Conservation (phyloP, 2,888 invertebrate genomes). For the Drosophila anomelani region DNA sequence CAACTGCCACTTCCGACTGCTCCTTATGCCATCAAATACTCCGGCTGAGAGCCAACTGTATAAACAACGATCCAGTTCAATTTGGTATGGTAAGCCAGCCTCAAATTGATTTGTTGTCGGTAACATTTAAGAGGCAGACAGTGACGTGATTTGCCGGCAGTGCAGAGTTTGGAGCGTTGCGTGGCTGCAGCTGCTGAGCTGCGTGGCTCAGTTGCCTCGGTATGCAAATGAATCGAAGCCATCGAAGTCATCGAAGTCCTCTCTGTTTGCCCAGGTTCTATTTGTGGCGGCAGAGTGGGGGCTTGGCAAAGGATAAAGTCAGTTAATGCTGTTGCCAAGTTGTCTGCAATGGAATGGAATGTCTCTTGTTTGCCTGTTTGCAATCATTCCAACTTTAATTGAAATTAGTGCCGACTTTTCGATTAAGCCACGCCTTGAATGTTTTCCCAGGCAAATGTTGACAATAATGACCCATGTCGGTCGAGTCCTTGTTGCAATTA, state of each 20-base stretch:
- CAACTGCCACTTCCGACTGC: constrained; percentile 8
- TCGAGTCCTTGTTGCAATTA: constrained; percentile 21
- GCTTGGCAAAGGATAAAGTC: constrained; percentile 13
- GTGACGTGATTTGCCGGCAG: constrained; percentile 37
- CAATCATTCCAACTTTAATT: constrained; percentile 70
- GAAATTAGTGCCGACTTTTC: constrained; percentile 74
- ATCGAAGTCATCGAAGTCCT: constrained; percentile 40
- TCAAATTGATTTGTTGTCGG: constrained; percentile 74
- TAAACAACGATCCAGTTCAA: constrained; percentile 49
- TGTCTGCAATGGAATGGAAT: constrained; percentile 47
- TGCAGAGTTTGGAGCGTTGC: not conserved
- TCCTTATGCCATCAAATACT: constrained; percentile 15
- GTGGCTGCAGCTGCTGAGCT: constrained; percentile 3
- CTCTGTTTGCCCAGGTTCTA: constrained; percentile 50
- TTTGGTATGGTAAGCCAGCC: constrained; percentile 64
- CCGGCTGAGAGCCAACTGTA: constrained; percentile 1
- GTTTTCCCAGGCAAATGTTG: constrained; percentile 51
- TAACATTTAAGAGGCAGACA: constrained; percentile 54
- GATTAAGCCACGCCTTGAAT: constrained; percentile 54
- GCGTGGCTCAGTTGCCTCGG: constrained; percentile 23
- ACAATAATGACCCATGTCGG: constrained; percentile 17
- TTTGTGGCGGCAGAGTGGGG: constrained; percentile 6
- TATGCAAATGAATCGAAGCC: constrained; percentile 66
- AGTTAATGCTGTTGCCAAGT: constrained; percentile 72
- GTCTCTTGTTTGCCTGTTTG: constrained; percentile 45